A percentile compares a stretch with the other conserved stretches of the same genome.
Evolutionary conservation across 2,888 invertebrate species (phyloP).

Genomic region (Blastobasis adustella): DNA sequence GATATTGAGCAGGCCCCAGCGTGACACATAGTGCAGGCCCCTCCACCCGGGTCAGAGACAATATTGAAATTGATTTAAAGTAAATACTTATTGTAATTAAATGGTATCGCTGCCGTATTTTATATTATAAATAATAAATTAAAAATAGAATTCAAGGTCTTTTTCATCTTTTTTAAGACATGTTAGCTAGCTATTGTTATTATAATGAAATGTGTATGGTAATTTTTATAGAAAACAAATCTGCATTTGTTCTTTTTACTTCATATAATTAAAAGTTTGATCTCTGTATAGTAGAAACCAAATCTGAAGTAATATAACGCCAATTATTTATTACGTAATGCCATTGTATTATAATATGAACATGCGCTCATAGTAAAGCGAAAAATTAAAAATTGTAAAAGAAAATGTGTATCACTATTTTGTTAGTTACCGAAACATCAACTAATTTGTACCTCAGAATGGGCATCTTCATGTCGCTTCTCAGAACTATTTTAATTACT

Average conservation of each 20-base stretch:
- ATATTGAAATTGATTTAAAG: slow-evolving; percentile 72
- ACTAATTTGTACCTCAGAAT: neutral
- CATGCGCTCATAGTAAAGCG: slow-evolving; percentile 19
- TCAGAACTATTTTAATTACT: slow-evolving; percentile 31
- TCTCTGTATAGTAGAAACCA: slow-evolving; percentile 64
- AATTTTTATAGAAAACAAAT: slow-evolving; percentile 66
- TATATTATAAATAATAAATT: slow-evolving; percentile 59
- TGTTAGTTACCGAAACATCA: slow-evolving; percentile 42
- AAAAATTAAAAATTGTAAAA: slow-evolving; percentile 29
- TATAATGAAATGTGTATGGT: slow-evolving; percentile 68
- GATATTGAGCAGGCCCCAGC: slow-evolving; percentile 34
- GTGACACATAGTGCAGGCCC: slow-evolving; percentile 42
- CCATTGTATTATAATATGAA: slow-evolving; percentile 27
- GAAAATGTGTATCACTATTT: slow-evolving; percentile 12
- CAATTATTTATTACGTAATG: slow-evolving; percentile 39
- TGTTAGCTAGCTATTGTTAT: slow-evolving; percentile 70
- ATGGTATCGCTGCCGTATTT: slow-evolving; percentile 71
- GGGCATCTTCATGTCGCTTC: slow-evolving; percentile 23
- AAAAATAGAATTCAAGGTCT: slow-evolving; percentile 66
- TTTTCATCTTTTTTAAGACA: slow-evolving; percentile 74
- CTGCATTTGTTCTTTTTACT: slow-evolving; percentile 58
- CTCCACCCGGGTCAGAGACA: slow-evolving; percentile 61
- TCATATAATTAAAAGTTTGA: slow-evolving; percentile 48
- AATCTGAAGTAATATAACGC: slow-evolving; percentile 46
- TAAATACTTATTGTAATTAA: slow-evolving; percentile 71